A percentile compares a stretch with the other conserved stretches of the same genome.
phyloP scores from a whole-genome alignment of 2,888 invertebrate genomes.

The Lasioglossum marginatum region DNA sequence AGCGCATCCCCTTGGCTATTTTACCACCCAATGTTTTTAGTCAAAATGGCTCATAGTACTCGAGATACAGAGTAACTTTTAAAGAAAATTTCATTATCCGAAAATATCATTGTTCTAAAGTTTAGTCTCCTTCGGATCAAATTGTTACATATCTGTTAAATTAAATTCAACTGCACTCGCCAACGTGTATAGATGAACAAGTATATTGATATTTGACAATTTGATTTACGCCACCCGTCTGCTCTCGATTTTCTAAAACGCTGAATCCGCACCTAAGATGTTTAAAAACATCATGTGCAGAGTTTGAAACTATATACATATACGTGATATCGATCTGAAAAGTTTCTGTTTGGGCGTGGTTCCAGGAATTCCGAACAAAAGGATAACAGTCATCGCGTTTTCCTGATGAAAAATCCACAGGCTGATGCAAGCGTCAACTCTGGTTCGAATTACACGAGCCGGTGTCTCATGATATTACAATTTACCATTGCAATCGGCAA shows the following conservation, averaged over 20 bases:
- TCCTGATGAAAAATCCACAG: not conserved
- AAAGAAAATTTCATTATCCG: no score
- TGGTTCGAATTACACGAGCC: not conserved
- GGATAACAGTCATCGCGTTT: constrained; percentile 17
- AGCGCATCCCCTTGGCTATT: no score
- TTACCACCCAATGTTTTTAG: no score
- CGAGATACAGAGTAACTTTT: no score
- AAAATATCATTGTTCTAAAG: no score
- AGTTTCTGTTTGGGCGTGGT: constrained; percentile 70
- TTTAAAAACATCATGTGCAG: not conserved
- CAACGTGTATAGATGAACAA: no score
- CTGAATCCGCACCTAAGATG: not conserved
- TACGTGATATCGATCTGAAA: constrained; percentile 70
- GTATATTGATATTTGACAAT: not conserved
- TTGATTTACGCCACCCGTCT: not conserved
- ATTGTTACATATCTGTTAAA: no score
- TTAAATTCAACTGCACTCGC: no score
- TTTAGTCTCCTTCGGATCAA: no score
- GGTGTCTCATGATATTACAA: not conserved
- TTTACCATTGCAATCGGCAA: not conserved
- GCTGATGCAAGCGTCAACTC: not conserved
- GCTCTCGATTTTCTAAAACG: not conserved
- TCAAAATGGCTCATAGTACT: no score
- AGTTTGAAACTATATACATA: constrained; percentile 39
- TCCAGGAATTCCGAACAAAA: constrained; percentile 58